These are phyloP conservation scores for Parapristionchus giblindavisi DNA, from an alignment of 2,888 invertebrate species.

Conservation along the genomic window DNA sequence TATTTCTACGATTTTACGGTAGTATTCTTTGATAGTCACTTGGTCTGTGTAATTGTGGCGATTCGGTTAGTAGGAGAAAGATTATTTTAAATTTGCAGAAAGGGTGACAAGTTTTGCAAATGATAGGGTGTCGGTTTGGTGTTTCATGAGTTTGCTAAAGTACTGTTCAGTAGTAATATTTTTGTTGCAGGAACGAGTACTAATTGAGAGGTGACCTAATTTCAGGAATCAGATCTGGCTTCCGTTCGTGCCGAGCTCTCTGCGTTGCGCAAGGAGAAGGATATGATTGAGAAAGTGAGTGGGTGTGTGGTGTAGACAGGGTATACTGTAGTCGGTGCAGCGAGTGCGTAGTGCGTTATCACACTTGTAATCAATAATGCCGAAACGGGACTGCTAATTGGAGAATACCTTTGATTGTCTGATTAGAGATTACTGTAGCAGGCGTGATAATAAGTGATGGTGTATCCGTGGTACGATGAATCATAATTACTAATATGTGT, in stretches of 20 bases:
- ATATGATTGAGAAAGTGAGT: conserved; percentile 10
- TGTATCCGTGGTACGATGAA: background rate
- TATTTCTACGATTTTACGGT: no score
- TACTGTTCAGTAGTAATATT: background rate
- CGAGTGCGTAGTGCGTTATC: background rate
- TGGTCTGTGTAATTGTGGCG: no score
- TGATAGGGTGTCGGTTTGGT: no score
- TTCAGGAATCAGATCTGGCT: conserved; percentile 30
- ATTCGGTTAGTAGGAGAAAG: no score
- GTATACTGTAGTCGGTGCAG: no score
- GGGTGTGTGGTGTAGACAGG: background rate
- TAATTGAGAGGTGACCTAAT: background rate
- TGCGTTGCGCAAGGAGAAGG: conserved; percentile 25
- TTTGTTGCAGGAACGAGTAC: no score
- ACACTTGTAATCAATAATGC: background rate
- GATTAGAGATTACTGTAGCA: no score
- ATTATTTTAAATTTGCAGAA: no score
- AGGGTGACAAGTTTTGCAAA: no score
- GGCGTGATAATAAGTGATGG: background rate
- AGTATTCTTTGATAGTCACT: no score
- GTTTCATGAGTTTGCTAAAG: no score
- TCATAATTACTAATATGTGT: background rate
- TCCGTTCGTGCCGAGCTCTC: conserved; percentile 9
- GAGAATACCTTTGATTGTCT: background rate
- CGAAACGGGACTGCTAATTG: background rate